phyloP scores from a whole-genome alignment of 2,888 invertebrate genomes.

The Endotricha flammealis region DNA sequence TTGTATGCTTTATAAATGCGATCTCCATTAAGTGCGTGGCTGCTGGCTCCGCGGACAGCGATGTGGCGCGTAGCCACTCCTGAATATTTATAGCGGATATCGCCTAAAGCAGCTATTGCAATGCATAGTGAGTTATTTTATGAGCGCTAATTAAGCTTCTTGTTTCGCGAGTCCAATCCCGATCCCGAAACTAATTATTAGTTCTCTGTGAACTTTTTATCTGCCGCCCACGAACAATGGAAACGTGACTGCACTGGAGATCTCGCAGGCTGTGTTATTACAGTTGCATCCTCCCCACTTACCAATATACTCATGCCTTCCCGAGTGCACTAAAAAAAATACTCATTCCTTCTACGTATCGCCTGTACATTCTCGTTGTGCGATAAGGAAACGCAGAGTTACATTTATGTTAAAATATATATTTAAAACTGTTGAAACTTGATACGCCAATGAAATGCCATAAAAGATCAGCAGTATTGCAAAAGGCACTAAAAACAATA shows the following conservation, averaged over 20 bases:
- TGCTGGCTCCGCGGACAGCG: not conserved
- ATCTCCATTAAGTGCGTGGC: too few relatives aligned
- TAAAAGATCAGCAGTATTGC: slow-evolving; percentile 39
- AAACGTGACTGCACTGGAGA: slow-evolving; percentile 71
- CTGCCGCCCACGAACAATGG: slow-evolving; percentile 67
- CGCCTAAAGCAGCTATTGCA: slow-evolving; percentile 18
- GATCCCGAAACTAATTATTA: slow-evolving; percentile 68
- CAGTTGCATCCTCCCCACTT: slow-evolving; percentile 29
- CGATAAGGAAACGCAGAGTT: slow-evolving; percentile 43
- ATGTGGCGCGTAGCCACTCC: slow-evolving; percentile 4
- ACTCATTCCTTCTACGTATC: slow-evolving; percentile 8
- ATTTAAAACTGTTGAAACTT: slow-evolving; percentile 33
- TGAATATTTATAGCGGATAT: slow-evolving; percentile 12
- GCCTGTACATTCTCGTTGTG: slow-evolving; percentile 25
- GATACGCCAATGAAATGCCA: slow-evolving; percentile 39
- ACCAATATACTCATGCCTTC: slow-evolving; percentile 21
- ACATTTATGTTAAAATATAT: slow-evolving; percentile 24
- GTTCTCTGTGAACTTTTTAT: slow-evolving; percentile 68
- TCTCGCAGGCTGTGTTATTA: slow-evolving; percentile 45
- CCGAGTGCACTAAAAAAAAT: slow-evolving; percentile 1
- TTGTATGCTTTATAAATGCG: too few relatives aligned
- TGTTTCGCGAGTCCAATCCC: slow-evolving; percentile 51
- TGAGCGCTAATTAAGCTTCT: slow-evolving; percentile 69
- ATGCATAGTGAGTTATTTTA: slow-evolving; percentile 42
- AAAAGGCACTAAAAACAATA: slow-evolving; percentile 26